These are phyloP conservation scores for Caenorhabditis wallacei DNA, from an alignment of 2,888 invertebrate species.

Conservation along the genomic window DNA sequence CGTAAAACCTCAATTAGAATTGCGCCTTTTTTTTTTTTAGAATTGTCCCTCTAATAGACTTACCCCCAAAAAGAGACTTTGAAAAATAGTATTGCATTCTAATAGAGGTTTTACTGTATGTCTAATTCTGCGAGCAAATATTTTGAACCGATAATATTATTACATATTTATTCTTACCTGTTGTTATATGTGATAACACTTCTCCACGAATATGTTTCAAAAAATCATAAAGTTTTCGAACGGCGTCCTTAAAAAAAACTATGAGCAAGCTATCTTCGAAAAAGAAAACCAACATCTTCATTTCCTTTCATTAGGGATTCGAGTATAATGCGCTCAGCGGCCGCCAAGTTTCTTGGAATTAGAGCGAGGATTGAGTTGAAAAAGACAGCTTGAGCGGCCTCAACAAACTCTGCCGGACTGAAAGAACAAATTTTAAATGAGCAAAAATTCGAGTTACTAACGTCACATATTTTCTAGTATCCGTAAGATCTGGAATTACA, in stretches of 20 bases:
- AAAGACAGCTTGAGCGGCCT: not conserved
- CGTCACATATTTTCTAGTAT: not conserved
- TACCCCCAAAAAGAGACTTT: too few relatives aligned
- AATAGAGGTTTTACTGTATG: too few relatives aligned
- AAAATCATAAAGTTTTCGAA: conserved; percentile 27
- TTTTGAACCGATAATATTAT: too few relatives aligned
- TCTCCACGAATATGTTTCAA: conserved; percentile 7
- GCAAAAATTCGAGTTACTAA: not conserved
- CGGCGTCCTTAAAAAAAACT: not conserved
- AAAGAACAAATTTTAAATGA: not conserved
- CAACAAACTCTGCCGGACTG: conserved; percentile 15
- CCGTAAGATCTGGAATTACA: conserved; percentile 17
- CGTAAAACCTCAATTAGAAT: too few relatives aligned
- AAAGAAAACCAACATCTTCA: not conserved
- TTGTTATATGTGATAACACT: not conserved
- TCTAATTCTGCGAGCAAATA: too few relatives aligned
- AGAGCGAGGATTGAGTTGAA: conserved; percentile 17
- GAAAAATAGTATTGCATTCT: too few relatives aligned
- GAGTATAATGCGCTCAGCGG: not conserved
- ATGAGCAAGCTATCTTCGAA: not conserved
- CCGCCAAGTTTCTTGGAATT: conserved; percentile 3
- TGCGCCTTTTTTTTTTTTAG: too few relatives aligned
- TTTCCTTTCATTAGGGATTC: not conserved
- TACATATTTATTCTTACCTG: not conserved
- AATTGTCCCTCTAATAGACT: too few relatives aligned